Percentiles rank a stretch among this genome's conserved stretches.
These are phyloP conservation scores for Seriola rivoliana DNA, from an alignment of 2,113 vertebrate genomes.

Conservation along the genomic window DNA sequence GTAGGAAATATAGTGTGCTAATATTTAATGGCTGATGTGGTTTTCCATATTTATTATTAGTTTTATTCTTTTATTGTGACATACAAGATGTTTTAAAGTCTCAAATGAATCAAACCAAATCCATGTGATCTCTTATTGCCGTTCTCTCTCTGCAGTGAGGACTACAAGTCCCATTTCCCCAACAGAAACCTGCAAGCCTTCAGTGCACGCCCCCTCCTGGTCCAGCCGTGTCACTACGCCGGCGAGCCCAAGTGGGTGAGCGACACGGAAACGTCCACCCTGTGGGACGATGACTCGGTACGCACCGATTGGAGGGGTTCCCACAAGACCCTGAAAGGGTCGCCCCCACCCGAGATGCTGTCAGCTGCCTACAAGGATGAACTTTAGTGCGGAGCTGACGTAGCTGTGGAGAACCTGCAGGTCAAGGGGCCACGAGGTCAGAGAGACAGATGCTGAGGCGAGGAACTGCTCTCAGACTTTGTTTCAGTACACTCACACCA, in stretches of 20 bases:
- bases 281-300: constrained; percentile 92
- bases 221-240: constrained; percentile 93
- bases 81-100: background rate
- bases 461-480: constrained; percentile 33
- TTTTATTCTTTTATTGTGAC: background rate
- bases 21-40: background rate
- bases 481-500: background rate
- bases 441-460: constrained; percentile 28
- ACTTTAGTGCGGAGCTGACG: constrained; percentile 80
- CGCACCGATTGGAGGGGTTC: constrained; percentile 92
- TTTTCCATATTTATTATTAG: background rate
- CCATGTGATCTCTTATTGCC: background rate
- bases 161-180: constrained; percentile 91
- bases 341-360: constrained; percentile 75
- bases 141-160: constrained; percentile 83
- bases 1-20: background rate
- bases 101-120: background rate
- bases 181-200: constrained; percentile 91
- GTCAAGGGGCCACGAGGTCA: constrained; percentile 27
- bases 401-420: background rate
- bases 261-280: constrained; percentile 96
- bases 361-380: constrained; percentile 86
- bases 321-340: constrained; percentile 90
- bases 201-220: constrained; percentile 90
- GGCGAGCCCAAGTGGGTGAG: constrained; percentile 94